Base-by-base conservation (phyloP, 2,113 vertebrate genomes). In the Ptilonorhynchus violaceus region DNA sequence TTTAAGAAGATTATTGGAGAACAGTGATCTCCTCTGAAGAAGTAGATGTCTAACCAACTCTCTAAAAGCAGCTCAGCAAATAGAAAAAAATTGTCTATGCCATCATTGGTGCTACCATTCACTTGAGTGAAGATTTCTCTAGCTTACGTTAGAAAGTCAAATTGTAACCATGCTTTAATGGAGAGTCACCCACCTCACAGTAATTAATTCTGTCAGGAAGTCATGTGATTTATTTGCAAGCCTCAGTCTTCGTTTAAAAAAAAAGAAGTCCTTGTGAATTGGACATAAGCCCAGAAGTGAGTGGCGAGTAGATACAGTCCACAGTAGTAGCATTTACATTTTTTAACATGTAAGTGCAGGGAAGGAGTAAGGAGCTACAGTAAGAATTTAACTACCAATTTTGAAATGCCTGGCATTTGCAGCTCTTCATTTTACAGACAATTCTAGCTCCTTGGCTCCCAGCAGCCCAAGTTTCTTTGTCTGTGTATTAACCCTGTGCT, bases 271-370 rank as follows among this genome's bases (percentile, higher is more conserved):
- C 14, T 70, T 62, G 31, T 41, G n/a, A 81, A 44, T 2, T 22
- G 28, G 49, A 88, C 47, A 46, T 60, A 44, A 85, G 49, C 24
- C 35, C 72, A 77, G 46, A 60, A 63, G 11, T 23, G 33, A 73
- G 44, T 19, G 52, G 30, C 0, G 0, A 64, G 41, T 20, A 58
- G 33, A 44, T 52, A 60, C 5, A 41, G 39, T 13, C 24, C 58
- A 76, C 15, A 11, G 37, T 27, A 75, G 74, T 2, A 55, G 14
- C 7, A 68, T 46, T 37, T 66, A 41, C 31, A 55, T 11, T 62
- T 75, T 88, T 78, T 73, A 4, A 35, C 46, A 56, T 33, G 15
- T 35, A 68, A 59, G 28, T 20, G 7, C 5, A 13, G 10, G 18
- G 21, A 31, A 88, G 44, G 21, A 75, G 14, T n/a, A 46, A 79